Evolutionary conservation across 1,140 invertebrate species (phyloP), one percentile per base, ranked within the genome.

Genomic region (Papilio polytes): DNA sequence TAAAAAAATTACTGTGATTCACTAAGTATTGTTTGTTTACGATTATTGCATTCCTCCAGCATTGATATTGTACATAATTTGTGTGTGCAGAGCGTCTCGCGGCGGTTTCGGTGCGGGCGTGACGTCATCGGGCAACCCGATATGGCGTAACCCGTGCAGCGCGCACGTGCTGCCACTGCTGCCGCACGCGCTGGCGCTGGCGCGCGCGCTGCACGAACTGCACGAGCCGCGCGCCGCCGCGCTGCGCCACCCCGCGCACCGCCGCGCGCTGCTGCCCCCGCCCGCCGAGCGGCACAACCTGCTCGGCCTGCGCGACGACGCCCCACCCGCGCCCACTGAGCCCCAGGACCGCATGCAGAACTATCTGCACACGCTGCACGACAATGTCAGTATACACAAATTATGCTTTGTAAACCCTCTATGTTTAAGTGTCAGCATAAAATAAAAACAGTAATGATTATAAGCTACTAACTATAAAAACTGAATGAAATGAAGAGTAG

Each of bases 61-160:
- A 26, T 12, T 56, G 7, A 4, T 41, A 41, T 41, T 41, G 36
- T 41, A 20, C 9, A 59, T 20, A n/a, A 3, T 13, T 3, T 13
- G n/a, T 22, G 9, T 26, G 22, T 78, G 3, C 83, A 95, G 97
- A 48, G 97, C 97, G 1, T 96, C 96, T 10, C 95, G 97, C 63
- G 98, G 98, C 44, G 98, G 98, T 10, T 98, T 98, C 92, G 96
- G 98, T 6, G 96, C 97, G 1, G 97, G 97, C 12, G 96, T 97
- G 51, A 97, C 97, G 6, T 96, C 97, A 82, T 96, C 96, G 51
- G 97, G 97, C 15, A 97, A 97, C 93, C 97, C 97, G 9, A 96
- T 98, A 1, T 97, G 97, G 92, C 96, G 98, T 44, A 98, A 98
- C 96, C 98, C 98, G 48, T 97, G 98, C 31, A 96, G 97, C 9